phyloP scores from a whole-genome alignment of 2,888 invertebrate genomes.

The Apoderus coryli region DNA sequence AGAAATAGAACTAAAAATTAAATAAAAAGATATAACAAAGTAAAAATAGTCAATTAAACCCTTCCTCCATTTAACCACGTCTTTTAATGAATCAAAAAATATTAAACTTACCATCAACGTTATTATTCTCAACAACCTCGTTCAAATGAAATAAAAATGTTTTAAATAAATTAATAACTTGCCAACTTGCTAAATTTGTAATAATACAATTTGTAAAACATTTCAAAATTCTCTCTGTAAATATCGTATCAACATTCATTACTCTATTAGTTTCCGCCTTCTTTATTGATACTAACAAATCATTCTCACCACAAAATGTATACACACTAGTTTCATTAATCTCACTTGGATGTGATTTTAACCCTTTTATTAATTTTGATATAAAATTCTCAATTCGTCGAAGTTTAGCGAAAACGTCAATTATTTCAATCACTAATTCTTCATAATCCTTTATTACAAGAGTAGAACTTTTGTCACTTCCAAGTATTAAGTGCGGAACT shows the following conservation, averaged over 20 bases:
- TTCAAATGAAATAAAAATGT: constrained; percentile 26
- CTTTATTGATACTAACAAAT: too few species aligned
- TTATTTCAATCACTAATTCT: constrained; percentile 22
- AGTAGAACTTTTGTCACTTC: constrained; percentile 18
- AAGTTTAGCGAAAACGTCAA: constrained; percentile 28
- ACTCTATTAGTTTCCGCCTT: too few species aligned
- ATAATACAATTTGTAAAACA: constrained; percentile 25
- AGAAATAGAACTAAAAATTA: constrained; percentile 22
- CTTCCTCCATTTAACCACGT: too few species aligned
- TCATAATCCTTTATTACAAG: constrained; percentile 21
- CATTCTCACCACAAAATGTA: too few species aligned
- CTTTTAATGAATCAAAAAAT: too few species aligned
- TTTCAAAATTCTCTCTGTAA: constrained; percentile 24
- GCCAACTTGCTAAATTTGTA: constrained; percentile 26
- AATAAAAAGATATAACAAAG: background rate
- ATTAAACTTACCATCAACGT: constrained; percentile 18
- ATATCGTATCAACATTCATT: constrained; percentile 20
- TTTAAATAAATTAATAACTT: constrained; percentile 28
- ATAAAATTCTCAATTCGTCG: constrained; percentile 28
- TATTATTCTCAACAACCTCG: constrained; percentile 18
- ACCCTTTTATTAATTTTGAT: constrained; percentile 26
- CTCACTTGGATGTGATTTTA: too few species aligned
- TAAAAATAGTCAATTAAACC: too few species aligned
- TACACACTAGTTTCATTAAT: too few species aligned
- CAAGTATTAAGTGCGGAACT: constrained; percentile 22